Percentiles rank a stretch among this genome's conserved stretches.
Conservation (phyloP, 1,140 invertebrate species). For the Muscidifurax raptorellus region DNA sequence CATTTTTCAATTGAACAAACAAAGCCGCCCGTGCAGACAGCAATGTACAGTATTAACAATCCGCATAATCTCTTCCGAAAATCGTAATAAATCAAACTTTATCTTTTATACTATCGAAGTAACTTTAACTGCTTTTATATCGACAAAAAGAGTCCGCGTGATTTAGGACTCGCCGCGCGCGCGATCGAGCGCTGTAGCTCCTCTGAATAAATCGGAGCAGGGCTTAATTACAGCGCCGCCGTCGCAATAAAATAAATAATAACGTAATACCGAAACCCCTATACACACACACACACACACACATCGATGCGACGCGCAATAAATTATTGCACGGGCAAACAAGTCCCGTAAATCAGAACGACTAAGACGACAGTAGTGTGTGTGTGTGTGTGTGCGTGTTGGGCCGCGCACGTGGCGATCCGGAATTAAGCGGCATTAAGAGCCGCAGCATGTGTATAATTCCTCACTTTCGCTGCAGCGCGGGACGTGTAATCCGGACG, state of each 20-base stretch:
- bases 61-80: conserved; percentile 7
- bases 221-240: background rate
- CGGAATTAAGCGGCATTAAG: conserved; percentile 24
- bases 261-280: background rate
- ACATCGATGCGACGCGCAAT: background rate
- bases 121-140: background rate
- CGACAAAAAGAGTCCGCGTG: background rate
- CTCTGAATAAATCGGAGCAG: background rate
- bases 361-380: conserved; percentile 15
- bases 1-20: background rate
- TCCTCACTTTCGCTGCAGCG: background rate
- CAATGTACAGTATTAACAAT: background rate
- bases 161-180: background rate
- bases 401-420: background rate
- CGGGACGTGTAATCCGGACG: background rate
- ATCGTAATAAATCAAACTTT: conserved; percentile 8
- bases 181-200: no score
- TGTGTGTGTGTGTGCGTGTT: background rate
- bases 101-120: background rate
- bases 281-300: background rate
- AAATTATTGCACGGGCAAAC: background rate
- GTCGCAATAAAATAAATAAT: background rate
- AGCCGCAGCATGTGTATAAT: background rate
- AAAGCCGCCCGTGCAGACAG: background rate
- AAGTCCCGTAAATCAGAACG: conserved; percentile 26